Evolutionary conservation across 2,113 vertebrate species (phyloP).

Genomic region (Tautogolabrus adspersus): DNA sequence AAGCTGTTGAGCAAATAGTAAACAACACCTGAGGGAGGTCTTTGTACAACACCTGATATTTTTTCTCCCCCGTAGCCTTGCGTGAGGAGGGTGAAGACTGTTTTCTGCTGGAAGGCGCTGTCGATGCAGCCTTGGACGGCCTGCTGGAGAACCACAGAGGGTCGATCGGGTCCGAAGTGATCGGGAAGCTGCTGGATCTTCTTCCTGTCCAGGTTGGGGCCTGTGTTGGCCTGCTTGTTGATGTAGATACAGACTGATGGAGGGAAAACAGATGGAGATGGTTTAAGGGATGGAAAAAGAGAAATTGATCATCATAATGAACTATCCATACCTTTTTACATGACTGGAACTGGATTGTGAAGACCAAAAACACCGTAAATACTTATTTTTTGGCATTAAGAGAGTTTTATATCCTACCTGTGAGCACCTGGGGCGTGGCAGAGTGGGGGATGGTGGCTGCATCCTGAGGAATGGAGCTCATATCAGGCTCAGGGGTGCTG

Average conservation of each 20-base stretch:
- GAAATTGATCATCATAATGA: not conserved
- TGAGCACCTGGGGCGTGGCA: slow-evolving; percentile 89
- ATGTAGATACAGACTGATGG: slow-evolving; percentile 95
- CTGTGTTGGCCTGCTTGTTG: slow-evolving; percentile 92
- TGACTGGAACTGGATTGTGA: not conserved
- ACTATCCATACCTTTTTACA: not conserved
- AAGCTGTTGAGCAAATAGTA: slow-evolving; percentile 47
- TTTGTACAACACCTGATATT: slow-evolving; percentile 90
- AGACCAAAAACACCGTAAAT: not conserved
- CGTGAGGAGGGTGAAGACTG: slow-evolving; percentile 93
- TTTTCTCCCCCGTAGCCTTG: slow-evolving; percentile 95
- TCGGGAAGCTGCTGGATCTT: slow-evolving; percentile 95
- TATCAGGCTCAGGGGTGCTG: slow-evolving; percentile 93
- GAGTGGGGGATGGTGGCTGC: slow-evolving; percentile 92
- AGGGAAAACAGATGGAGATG: not conserved
- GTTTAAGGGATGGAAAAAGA: too few species aligned
- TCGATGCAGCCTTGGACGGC: slow-evolving; percentile 97
- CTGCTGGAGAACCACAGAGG: slow-evolving; percentile 91
- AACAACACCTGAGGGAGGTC: slow-evolving; percentile 66
- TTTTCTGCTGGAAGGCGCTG: slow-evolving; percentile 94
- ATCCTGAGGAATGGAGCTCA: slow-evolving; percentile 95
- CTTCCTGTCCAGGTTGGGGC: slow-evolving; percentile 93
- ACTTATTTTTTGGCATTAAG: not conserved
- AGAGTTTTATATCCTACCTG: slow-evolving; percentile 83
- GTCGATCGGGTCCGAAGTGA: slow-evolving; percentile 92